A percentile compares a stretch with the other conserved stretches of the same genome.
phyloP scores from a whole-genome alignment of 2,797 vertebrate species.

The Crax fasciolata region DNA sequence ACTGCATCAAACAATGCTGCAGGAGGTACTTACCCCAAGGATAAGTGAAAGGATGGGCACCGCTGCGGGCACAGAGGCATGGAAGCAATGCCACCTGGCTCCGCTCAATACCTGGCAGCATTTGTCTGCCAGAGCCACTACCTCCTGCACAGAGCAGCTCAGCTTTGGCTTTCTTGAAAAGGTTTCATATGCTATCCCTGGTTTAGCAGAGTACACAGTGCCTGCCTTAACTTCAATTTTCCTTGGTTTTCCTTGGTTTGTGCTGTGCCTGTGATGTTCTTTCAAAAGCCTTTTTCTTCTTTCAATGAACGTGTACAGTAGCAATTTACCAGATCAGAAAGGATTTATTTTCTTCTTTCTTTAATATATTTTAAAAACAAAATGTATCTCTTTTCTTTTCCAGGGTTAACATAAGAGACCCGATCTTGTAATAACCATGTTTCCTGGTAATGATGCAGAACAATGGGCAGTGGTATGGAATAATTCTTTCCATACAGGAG shows the following conservation, averaged over 20 bases:
- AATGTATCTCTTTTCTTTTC: not conserved
- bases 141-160: not conserved
- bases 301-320: not conserved
- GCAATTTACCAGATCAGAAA: conserved; percentile 14
- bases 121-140: not conserved
- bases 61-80: not conserved
- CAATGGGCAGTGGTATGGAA: conserved; percentile 10
- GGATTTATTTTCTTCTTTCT: conserved; percentile 21
- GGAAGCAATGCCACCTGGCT: not conserved
- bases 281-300: not conserved
- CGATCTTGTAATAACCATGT: conserved; percentile 19
- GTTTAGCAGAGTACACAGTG: not conserved
- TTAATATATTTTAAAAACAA: conserved; percentile 17
- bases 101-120: too few relatives aligned
- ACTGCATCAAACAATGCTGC: not conserved
- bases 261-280: not conserved
- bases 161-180: not conserved
- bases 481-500: conserved; percentile 68
- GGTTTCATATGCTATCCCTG: not conserved
- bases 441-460: conserved; percentile 53
- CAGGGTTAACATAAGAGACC: not conserved
- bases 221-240: not conserved
- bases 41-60: not conserved
- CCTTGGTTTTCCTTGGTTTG: not conserved
- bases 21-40: not conserved